Evolutionary conservation across 2,888 invertebrate genomes (phyloP).

Genomic region (Ectemnius cavifrons): DNA sequence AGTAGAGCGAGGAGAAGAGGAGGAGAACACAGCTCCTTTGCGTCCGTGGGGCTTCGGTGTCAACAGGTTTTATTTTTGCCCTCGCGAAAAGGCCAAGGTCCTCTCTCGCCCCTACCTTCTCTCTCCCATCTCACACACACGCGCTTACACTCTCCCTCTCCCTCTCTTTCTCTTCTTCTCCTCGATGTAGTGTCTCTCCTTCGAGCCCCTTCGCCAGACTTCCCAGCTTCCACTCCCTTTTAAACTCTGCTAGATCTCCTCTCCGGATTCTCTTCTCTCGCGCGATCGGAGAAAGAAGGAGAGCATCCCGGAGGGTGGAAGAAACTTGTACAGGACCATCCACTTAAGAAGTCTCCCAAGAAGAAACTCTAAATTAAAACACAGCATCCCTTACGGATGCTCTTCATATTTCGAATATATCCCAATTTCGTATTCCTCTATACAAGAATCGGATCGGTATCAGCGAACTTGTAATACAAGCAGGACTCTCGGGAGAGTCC

Average conservation of each 20-base stretch:
- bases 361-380: too few relatives aligned
- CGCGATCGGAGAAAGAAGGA: constrained; percentile 31
- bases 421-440: too few relatives aligned
- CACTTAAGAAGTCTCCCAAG: too few relatives aligned
- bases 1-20: constrained; percentile 24
- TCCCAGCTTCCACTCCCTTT: constrained; percentile 1
- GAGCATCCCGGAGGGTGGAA: constrained; percentile 55
- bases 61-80: constrained; percentile 75
- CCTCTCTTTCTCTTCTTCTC: constrained; percentile 22
- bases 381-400: too few relatives aligned
- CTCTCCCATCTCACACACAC: constrained; percentile 41
- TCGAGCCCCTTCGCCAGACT: constrained; percentile 29
- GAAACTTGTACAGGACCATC: constrained; percentile 52
- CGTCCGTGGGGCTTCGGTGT: constrained; percentile 71
- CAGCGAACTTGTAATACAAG: too few relatives aligned
- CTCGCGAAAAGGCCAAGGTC: constrained; percentile 74
- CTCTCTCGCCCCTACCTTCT: constrained; percentile 65
- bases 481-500: too few relatives aligned
- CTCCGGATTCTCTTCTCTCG: constrained; percentile 23
- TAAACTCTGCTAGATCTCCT: constrained; percentile 13
- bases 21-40: constrained; percentile 52
- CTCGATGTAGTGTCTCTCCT: constrained; percentile 11
- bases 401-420: too few relatives aligned
- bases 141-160: constrained; percentile 23
- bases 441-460: too few relatives aligned